Percentiles rank a stretch among this genome's conserved stretches.
These are phyloP conservation scores for Xyliphius kryptos DNA, from an alignment of 2,113 vertebrate genomes.

Conservation along the genomic window DNA sequence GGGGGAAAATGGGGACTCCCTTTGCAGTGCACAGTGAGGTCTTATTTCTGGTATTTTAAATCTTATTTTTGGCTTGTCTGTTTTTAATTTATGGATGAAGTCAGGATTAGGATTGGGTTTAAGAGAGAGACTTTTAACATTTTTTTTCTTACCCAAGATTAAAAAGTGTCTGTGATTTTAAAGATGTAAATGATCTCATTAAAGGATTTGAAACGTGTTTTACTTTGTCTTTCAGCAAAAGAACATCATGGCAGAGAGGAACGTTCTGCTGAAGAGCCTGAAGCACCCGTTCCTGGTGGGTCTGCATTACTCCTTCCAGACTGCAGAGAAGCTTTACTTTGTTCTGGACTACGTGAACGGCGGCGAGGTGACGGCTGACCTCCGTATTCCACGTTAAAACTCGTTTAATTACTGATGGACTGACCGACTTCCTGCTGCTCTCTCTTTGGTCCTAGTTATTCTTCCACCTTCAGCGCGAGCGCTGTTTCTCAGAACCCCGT, in stretches of 20 bases:
- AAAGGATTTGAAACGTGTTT: not conserved
- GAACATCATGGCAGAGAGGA: conserved; percentile 97
- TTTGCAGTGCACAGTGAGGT: too few species aligned
- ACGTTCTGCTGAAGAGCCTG: conserved; percentile 89
- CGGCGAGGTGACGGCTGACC: conserved; percentile 75
- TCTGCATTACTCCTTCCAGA: conserved; percentile 96
- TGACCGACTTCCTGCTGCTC: not conserved
- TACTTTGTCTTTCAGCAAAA: conserved; percentile 71
- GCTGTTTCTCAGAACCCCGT: conserved; percentile 85
- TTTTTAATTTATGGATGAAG: too few species aligned
- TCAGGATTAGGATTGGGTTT: too few species aligned
- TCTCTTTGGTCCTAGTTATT: conserved; percentile 73
- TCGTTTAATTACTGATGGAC: not conserved
- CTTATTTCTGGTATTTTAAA: too few species aligned
- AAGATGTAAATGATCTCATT: not conserved
- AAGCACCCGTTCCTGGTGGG: conserved; percentile 92
- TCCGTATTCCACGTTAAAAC: not conserved
- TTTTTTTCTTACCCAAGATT: too few species aligned
- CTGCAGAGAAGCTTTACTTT: conserved; percentile 94
- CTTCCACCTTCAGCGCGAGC: conserved; percentile 91
- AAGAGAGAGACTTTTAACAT: too few species aligned
- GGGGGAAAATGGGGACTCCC: too few species aligned
- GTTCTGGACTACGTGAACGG: conserved; percentile 97
- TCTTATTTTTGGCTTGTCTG: too few species aligned
- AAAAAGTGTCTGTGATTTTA: not conserved